A percentile compares a stretch with the other conserved stretches of the same genome.
These are phyloP conservation scores for Zaprionus vittiger DNA, from an alignment of 1,140 invertebrate genomes.

Conservation along the genomic window DNA sequence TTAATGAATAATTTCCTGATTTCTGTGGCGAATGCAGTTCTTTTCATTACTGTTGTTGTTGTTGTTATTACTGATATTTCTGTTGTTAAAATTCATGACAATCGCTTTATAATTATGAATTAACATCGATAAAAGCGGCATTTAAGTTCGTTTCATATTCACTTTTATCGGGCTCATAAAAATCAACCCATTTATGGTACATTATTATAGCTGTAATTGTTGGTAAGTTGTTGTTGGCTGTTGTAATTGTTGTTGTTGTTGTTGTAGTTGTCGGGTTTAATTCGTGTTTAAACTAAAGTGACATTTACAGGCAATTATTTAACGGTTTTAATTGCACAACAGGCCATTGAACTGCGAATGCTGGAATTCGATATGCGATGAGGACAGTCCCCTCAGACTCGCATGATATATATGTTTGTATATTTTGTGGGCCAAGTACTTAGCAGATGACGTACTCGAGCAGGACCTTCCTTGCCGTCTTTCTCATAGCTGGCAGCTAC, in stretches of 20 bases:
- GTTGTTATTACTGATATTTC: conserved; percentile 42
- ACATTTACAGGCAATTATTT: conserved; percentile 76
- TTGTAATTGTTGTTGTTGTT: not conserved
- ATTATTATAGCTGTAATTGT: conserved; percentile 57
- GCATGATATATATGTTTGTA: not conserved
- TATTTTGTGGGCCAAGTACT: conserved; percentile 6
- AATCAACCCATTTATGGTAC: conserved; percentile 63
- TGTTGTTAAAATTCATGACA: conserved; percentile 60
- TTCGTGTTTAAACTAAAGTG: conserved; percentile 71
- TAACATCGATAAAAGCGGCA: conserved; percentile 74
- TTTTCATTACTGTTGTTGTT: conserved; percentile 43
- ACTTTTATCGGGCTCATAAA: conserved; percentile 65
- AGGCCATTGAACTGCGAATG: conserved; percentile 63
- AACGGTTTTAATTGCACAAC: conserved; percentile 60
- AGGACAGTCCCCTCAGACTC: not conserved
- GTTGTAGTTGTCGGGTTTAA: conserved; percentile 55
- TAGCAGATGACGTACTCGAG: not conserved
- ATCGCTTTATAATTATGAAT: conserved; percentile 76
- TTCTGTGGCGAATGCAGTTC: conserved; percentile 32
- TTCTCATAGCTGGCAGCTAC: not conserved
- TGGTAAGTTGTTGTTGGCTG: conserved; percentile 10
- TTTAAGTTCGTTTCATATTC: conserved; percentile 62
- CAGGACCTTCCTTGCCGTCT: not conserved
- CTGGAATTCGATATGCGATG: conserved; percentile 43
- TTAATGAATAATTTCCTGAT: conserved; percentile 64